These are phyloP conservation scores for Helleia helle DNA, from an alignment of 2,888 invertebrate species.

Conservation along the genomic window DNA sequence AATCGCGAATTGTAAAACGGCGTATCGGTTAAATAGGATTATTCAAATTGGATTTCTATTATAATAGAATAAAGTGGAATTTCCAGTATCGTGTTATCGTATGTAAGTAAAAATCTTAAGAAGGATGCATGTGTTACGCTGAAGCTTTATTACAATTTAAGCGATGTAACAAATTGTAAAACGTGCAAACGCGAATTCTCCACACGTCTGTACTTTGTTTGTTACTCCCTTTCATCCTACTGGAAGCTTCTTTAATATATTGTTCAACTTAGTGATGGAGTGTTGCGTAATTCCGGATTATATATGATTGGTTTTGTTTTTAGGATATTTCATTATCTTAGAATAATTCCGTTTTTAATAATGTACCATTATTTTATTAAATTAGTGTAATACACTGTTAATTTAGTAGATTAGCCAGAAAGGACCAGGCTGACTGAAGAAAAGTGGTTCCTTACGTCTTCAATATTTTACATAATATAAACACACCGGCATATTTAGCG, in stretches of 20 bases:
- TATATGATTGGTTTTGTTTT: slow-evolving; percentile 23
- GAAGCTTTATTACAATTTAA: slow-evolving; percentile 69
- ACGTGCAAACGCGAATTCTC: slow-evolving; percentile 56
- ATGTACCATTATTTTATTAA: too few relatives aligned
- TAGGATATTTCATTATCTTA: too few relatives aligned
- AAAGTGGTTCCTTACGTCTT: too few relatives aligned
- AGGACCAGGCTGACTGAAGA: too few relatives aligned
- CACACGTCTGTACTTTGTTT: slow-evolving; percentile 58
- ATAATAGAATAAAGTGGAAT: slow-evolving; percentile 17
- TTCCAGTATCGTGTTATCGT: slow-evolving; percentile 14
- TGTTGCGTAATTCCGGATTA: too few relatives aligned
- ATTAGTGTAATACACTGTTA: too few relatives aligned
- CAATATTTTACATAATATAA: too few relatives aligned
- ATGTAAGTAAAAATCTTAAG: slow-evolving; percentile 28
- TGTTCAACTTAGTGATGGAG: background rate
- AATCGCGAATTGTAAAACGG: slow-evolving; percentile 23
- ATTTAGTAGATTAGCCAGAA: too few relatives aligned
- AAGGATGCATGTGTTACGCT: slow-evolving; percentile 48
- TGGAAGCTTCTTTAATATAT: slow-evolving; percentile 39
- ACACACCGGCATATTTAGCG: too few relatives aligned
- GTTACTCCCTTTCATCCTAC: slow-evolving; percentile 48
- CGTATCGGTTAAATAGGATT: slow-evolving; percentile 17
- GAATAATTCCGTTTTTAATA: too few relatives aligned
- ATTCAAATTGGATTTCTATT: slow-evolving; percentile 8
- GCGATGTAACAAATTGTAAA: slow-evolving; percentile 68